Base-by-base conservation (phyloP, 2,888 invertebrate species). In the Diplazon laetatorius region DNA sequence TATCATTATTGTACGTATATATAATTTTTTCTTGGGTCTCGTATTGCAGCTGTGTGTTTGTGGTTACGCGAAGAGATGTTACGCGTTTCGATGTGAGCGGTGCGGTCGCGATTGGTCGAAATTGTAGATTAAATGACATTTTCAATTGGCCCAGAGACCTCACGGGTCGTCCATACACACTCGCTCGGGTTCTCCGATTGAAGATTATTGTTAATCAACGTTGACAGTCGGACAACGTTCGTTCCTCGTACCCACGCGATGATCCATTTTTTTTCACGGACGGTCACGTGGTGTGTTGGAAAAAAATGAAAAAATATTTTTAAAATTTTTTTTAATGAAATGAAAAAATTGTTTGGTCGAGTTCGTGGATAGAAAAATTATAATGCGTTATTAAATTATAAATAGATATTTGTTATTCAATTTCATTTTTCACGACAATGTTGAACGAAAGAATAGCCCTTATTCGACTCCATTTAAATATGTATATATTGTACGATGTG, bases 141-240 rank as follows among this genome's bases (percentile, higher is more conserved):
- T 52, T 52, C 3, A 25, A 25, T 1, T 1, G 18, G 10, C 25
- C 50, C 50, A 50, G 12, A 50, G 4, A 3, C 25, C 25, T 50
- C 2, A n/a, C 22, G 20, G n/a, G n/a, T 25, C 50, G 22, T 20
- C n/a, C n/a, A 3, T n/a, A n/a, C n/a, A n/a, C n/a, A 9, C 4
- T 12, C 25, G 22, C 12, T 30, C 50, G 12, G 50, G 20, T 25
- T 20, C n/a, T 50, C 12, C 12, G 12, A 50, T 50, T 52, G 30
- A 52, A 14, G 52, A 44, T 42, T 44, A 44, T 37, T 35, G 18
- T 8, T 46, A 48, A 30, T 37, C 37, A 52, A 18, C 37, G 14
- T 22, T 0, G 6, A 20, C 65, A n/a, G 37, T 14, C 50, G n/a
- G n/a, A 37, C 30, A n/a, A 14, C 14, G 8, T 39, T 65, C 39